Evolutionary conservation across 2,797 vertebrate species (phyloP).

Genomic region (Acipenser ruthenus): DNA sequence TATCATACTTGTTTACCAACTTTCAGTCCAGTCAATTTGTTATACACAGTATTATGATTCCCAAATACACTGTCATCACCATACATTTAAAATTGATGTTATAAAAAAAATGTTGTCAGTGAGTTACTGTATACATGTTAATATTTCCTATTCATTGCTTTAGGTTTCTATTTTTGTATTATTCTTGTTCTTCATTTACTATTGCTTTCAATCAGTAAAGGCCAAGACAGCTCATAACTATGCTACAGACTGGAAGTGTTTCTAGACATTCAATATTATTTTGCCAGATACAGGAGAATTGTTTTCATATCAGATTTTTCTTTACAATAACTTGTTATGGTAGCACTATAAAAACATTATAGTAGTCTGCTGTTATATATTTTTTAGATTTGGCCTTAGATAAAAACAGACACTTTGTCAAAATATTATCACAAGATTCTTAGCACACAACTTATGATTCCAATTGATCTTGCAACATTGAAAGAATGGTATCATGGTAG

Average conservation of each 20-base stretch:
- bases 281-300: background rate
- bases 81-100: conserved; percentile 40
- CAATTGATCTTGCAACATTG: too few species aligned
- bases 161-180: background rate
- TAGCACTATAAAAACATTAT: conserved; percentile 3
- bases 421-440: background rate
- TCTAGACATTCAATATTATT: too few species aligned
- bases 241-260: too few species aligned
- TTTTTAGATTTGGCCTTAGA: conserved; percentile 2
- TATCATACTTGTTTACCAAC: background rate
- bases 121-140: background rate
- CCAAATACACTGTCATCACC: conserved; percentile 29
- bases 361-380: background rate
- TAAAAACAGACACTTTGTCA: conserved; percentile 2
- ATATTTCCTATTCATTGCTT: background rate
- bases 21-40: conserved; percentile 5
- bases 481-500: too few species aligned
- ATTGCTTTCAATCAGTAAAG: conserved; percentile 15
- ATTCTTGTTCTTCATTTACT: background rate
- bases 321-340: background rate
- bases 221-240: too few species aligned
- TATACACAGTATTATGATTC: conserved; percentile 16
- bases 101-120: background rate
- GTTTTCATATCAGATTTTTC: background rate
- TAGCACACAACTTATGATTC: too few species aligned